Evolutionary conservation across 2,113 vertebrate genomes (phyloP).

Genomic region (Capra hircus): DNA sequence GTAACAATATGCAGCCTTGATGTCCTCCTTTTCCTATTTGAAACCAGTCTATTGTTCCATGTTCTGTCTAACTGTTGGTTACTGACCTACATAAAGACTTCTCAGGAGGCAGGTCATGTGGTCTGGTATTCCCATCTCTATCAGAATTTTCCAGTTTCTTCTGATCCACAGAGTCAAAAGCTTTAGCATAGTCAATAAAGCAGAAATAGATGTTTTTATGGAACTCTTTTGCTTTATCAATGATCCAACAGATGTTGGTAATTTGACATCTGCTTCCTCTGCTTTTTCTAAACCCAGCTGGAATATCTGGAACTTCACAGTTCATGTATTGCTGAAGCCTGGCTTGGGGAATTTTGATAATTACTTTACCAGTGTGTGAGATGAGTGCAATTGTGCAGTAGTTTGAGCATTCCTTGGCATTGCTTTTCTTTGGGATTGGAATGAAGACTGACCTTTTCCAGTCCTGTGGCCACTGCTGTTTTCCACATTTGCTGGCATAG

Average conservation of each 20-base stretch:
- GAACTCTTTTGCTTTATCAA: background rate
- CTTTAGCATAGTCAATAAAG: background rate
- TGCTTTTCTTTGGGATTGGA: background rate
- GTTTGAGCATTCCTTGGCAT: background rate
- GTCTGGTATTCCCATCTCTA: background rate
- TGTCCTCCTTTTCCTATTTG: background rate
- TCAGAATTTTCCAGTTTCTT: background rate
- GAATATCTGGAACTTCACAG: background rate
- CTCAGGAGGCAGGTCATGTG: background rate
- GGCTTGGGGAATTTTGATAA: background rate
- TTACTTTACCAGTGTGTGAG: background rate
- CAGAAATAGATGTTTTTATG: background rate
- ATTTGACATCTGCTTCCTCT: background rate
- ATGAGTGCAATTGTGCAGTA: background rate
- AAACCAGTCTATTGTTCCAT: background rate
- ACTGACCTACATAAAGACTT: background rate
- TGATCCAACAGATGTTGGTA: background rate
- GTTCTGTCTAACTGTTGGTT: background rate
- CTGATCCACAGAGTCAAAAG: background rate
- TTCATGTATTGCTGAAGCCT: background rate
- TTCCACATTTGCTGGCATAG: background rate
- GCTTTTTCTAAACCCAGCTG: background rate
- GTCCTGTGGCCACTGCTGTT: background rate
- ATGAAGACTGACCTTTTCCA: background rate
- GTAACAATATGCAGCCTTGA: background rate